Evolutionary conservation across 2,888 invertebrate species (phyloP).

Genomic region (Cerastis leucographa): DNA sequence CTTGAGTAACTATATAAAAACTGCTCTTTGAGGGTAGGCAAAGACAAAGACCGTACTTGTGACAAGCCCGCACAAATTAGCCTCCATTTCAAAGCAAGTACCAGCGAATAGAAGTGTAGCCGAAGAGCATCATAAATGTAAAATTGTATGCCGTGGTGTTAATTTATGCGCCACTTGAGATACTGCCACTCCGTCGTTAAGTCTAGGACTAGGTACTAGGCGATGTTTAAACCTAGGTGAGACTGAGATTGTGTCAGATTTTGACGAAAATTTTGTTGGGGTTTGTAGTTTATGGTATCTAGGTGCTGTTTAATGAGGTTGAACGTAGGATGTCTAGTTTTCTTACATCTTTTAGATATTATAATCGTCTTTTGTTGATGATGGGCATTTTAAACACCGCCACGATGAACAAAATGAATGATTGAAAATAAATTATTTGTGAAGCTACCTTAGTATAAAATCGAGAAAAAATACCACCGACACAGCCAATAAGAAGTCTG

Average conservation of each 20-base stretch:
- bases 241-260: background rate
- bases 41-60: conserved; percentile 61
- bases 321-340: background rate
- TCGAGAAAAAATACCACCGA: too few species aligned
- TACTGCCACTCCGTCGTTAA: conserved; percentile 42
- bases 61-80: conserved; percentile 55
- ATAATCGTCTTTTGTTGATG: background rate
- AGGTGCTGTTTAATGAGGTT: background rate
- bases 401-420: background rate
- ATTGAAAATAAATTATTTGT: too few species aligned
- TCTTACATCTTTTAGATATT: background rate
- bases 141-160: conserved; percentile 63
- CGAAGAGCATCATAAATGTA: conserved; percentile 61
- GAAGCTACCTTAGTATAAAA: too few species aligned
- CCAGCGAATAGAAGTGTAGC: conserved; percentile 25
- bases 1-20: too few species aligned
- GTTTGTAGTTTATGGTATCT: background rate
- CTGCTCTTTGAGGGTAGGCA: conserved; percentile 36
- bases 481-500: too few species aligned
- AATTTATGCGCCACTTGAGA: conserved; percentile 49
- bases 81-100: conserved; percentile 60
- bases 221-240: conserved; percentile 14
- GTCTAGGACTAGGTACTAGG: conserved; percentile 18
- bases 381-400: background rate
- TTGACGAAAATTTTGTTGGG: conserved; percentile 16